Percentiles rank a stretch among this genome's conserved stretches.
Conservation (phyloP, 2,113 vertebrate genomes). For the Paralichthys olivaceus region DNA sequence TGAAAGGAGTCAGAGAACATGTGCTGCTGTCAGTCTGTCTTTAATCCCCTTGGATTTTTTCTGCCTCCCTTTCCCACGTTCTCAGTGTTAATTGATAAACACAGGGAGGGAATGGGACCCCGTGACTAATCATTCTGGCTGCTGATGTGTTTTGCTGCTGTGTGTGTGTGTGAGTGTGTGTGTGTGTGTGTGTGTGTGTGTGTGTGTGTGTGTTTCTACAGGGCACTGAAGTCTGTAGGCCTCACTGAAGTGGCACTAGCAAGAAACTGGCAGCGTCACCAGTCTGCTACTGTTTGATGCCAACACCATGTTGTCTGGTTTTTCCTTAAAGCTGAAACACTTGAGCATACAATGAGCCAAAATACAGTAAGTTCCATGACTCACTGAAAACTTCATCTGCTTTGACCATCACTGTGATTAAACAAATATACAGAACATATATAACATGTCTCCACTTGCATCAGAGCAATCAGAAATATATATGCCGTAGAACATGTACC, state of each 20-base stretch:
- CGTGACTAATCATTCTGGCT: constrained; percentile 76
- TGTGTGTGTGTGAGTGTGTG: constrained; percentile 32
- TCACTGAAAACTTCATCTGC: constrained; percentile 34
- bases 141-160: constrained; percentile 18
- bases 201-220: constrained; percentile 35
- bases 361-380: constrained; percentile 51
- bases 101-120: constrained; percentile 75
- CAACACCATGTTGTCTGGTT: constrained; percentile 49
- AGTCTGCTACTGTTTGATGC: constrained; percentile 50
- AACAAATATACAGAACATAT: background rate
- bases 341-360: constrained; percentile 26
- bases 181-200: constrained; percentile 26
- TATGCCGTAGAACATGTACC: background rate
- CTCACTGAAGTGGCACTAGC: constrained; percentile 40
- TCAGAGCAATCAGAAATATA: constrained; percentile 5
- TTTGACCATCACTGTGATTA: constrained; percentile 6
- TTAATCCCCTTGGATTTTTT: constrained; percentile 82
- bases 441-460: background rate
- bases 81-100: constrained; percentile 86
- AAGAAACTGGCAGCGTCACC: constrained; percentile 50
- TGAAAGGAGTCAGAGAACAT: constrained; percentile 67
- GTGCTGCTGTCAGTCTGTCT: constrained; percentile 81
- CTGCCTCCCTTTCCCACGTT: constrained; percentile 83
- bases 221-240: constrained; percentile 51
- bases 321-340: constrained; percentile 31